Conservation (phyloP, 2,888 invertebrate species). For the Heliconius erato region DNA sequence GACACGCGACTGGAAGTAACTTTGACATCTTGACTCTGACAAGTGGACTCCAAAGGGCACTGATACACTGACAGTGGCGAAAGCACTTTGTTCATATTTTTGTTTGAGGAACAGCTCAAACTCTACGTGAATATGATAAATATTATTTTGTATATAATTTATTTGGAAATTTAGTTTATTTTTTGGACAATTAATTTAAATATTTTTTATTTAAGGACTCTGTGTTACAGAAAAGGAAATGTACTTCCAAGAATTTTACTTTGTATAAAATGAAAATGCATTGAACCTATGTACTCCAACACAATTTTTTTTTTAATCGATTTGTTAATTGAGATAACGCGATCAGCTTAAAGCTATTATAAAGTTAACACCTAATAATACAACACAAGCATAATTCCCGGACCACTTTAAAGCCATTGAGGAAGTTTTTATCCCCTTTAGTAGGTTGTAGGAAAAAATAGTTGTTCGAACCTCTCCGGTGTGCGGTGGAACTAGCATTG, state of each 20-base stretch:
- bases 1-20: no score
- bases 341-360: no score
- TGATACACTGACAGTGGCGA: constrained; percentile 34
- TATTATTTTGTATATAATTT: background rate
- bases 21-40: no score
- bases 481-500: constrained; percentile 33
- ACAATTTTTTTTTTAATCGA: no score
- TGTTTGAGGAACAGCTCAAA: background rate
- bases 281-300: no score
- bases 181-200: background rate
- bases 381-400: constrained; percentile 43
- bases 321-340: no score
- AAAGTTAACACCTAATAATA: constrained; percentile 33
- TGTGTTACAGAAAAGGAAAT: no score
- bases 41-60: background rate
- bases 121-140: constrained; percentile 8
- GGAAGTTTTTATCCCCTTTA: constrained; percentile 74
- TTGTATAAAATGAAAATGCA: no score
- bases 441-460: constrained; percentile 54
- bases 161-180: no score
- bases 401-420: constrained; percentile 69
- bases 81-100: constrained; percentile 38
- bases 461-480: constrained; percentile 36
- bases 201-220: background rate
- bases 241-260: no score